Evolutionary conservation across 2,888 invertebrate species (phyloP).

Genomic region (Sturmia bella): DNA sequence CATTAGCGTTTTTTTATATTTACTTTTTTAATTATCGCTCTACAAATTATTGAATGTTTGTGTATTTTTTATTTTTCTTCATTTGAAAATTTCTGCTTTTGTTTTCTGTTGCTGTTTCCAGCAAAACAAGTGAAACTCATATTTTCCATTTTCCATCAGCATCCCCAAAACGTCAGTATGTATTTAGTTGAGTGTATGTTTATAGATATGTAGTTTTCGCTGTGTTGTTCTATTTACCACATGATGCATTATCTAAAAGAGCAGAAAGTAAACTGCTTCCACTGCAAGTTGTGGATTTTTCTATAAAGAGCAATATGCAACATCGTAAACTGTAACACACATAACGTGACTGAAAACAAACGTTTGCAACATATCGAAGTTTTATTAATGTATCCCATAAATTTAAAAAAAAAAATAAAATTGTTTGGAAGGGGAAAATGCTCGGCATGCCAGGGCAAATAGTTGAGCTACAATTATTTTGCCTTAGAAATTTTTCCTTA

Average conservation of each 20-base stretch:
- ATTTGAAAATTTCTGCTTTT: conserved; percentile 16
- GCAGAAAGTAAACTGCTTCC: conserved; percentile 1
- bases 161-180: conserved; percentile 41
- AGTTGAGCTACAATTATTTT: too few relatives aligned
- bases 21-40: conserved; percentile 58
- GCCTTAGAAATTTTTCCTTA: too few relatives aligned
- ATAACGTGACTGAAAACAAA: neutral
- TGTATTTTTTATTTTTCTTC: neutral
- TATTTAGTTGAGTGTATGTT: conserved; percentile 26
- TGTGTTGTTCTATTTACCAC: conserved; percentile 60
- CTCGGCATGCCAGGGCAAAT: too few relatives aligned
- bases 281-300: conserved; percentile 14
- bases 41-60: conserved; percentile 52
- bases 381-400: neutral
- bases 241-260: conserved; percentile 55
- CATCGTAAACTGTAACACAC: neutral
- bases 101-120: neutral
- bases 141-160: conserved; percentile 26
- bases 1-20: neutral
- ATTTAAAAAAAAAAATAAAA: too few relatives aligned
- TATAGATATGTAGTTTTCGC: conserved; percentile 15
- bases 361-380: neutral
- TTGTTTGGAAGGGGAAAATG: too few relatives aligned
- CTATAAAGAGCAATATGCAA: conserved; percentile 24
- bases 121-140: conserved; percentile 36